A percentile compares a stretch with the other conserved stretches of the same genome.
These are phyloP conservation scores for Calameuta idolon DNA, from an alignment of 2,888 invertebrate genomes.

Conservation along the genomic window DNA sequence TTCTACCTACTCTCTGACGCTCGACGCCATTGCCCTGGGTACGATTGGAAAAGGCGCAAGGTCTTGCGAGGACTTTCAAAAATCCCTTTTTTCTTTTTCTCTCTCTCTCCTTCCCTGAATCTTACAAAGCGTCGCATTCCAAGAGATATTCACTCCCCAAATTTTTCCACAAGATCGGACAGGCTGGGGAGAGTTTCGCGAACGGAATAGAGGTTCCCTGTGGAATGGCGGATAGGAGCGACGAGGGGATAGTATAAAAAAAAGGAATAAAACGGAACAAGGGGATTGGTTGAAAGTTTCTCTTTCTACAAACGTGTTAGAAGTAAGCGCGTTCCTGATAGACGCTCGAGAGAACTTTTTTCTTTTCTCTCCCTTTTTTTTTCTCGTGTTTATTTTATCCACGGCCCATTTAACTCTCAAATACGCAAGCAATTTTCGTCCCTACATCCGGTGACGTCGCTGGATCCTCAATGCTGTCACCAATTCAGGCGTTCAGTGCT, in stretches of 20 bases:
- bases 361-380: conserved; percentile 19
- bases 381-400: conserved; percentile 51
- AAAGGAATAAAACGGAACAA: background rate
- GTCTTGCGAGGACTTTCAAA: conserved; percentile 19
- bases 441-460: background rate
- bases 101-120: conserved; percentile 14
- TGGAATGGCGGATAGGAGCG: conserved; percentile 5
- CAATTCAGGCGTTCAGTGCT: background rate
- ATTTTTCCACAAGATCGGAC: conserved; percentile 16
- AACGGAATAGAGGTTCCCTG: conserved; percentile 21
- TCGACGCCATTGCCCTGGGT: background rate
- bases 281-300: conserved; percentile 18
- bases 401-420: conserved; percentile 56
- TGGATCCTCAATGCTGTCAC: background rate
- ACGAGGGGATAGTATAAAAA: conserved; percentile 12
- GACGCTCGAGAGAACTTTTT: conserved; percentile 3
- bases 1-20: background rate
- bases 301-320: conserved; percentile 2
- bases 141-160: background rate
- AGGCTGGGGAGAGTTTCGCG: conserved; percentile 14
- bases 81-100: conserved; percentile 30
- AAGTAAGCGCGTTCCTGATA: conserved; percentile 10
- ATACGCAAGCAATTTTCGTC: conserved; percentile 43
- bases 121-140: conserved; percentile 1
- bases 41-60: background rate